Base-by-base conservation (phyloP, 1,140 invertebrate species). In the Drosophila repletoides region DNA sequence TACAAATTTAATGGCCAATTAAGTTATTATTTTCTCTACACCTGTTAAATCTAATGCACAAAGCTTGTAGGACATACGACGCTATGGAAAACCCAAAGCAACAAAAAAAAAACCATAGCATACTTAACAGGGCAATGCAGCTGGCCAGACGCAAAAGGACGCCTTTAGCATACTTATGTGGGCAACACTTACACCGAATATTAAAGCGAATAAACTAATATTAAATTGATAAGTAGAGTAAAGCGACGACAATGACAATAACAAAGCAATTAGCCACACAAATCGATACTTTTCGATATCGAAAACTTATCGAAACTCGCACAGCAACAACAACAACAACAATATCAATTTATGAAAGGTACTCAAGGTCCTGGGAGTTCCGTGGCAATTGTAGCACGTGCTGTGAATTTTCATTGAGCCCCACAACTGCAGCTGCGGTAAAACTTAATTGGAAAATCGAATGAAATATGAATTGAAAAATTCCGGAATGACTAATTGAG, bases 231-330 rank as follows among this genome's bases (percentile, higher is more conserved):
- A 33, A 33, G 31, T 41, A n/a, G 28, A 40, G 48, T 53, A 56
- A 65, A 76, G 60, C 10, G 40, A 15, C 43, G 19, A 22, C 67
- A 36, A 38, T 9, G 17, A 45, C 64, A 51, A 64, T 68, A 76
- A 70, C 63, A 60, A 69, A 67, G 36, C 74, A 83, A 84, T 83
- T 83, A 83, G 51, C n/a, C 38, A 12, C 10, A 10, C 12, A 40
- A 72, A 83, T 83, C 77, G 66, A 83, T 83, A 79, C 63, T 83
- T 74, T 83, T 74, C 70, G 68, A 83, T 46, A 71, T 64, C 64
- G 46, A 52, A 67, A 40, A 38, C n/a, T 28, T 26, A 73, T 72
- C 41, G 41, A 55, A 71, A 63, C 38, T 63, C 36, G 55, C 45
- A 40, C 52, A 58, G 6, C 45, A 53, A 28, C 14, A 40, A 4